Evolutionary conservation across 2,888 invertebrate genomes (phyloP).

Genomic region (Sepiola atlantica): DNA sequence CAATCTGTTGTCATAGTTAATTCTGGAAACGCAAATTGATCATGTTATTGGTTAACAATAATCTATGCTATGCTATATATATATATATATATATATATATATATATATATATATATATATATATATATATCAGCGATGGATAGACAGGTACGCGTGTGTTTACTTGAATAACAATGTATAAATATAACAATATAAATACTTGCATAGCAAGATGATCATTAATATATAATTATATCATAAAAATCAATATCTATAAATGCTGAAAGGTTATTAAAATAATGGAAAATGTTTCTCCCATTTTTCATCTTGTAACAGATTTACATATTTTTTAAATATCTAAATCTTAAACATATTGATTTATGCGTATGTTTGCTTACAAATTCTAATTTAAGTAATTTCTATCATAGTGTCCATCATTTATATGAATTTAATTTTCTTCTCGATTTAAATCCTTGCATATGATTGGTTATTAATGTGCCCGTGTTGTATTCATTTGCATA

Average conservation of each 20-base stretch:
- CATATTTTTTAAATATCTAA: neutral
- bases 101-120: neutral
- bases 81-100: neutral
- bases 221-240: too few species aligned
- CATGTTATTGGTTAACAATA: too few species aligned
- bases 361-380: neutral
- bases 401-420: neutral
- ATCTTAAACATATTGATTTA: neutral
- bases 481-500: neutral
- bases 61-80: too few species aligned
- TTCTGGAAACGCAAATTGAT: too few species aligned
- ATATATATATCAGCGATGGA: neutral
- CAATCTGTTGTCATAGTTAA: too few species aligned
- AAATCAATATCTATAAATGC: neutral
- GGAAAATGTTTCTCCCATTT: neutral
- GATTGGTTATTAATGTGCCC: neutral
- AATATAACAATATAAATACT: too few species aligned
- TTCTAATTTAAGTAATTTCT: neutral
- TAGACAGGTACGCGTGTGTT: too few species aligned
- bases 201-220: too few species aligned
- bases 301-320: neutral
- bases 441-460: neutral
- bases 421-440: neutral
- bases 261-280: neutral
- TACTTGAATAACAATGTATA: too few species aligned